phyloP scores from a whole-genome alignment of 2,113 vertebrate species.

The Physeter macrocephalus region DNA sequence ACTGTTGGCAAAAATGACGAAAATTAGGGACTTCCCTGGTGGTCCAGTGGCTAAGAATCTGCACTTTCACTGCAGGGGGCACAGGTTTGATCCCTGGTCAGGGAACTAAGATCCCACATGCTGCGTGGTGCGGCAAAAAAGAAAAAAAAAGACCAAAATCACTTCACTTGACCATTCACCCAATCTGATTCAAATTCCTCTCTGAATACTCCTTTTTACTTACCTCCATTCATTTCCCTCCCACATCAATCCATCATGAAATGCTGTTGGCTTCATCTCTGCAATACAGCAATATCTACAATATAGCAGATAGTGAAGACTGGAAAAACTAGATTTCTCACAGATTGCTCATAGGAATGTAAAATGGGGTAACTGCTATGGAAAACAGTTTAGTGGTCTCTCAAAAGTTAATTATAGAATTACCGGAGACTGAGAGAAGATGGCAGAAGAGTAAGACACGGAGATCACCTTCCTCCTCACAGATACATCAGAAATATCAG shows the following conservation, averaged over 20 bases:
- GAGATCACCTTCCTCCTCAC: too few species aligned
- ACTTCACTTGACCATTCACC: not conserved
- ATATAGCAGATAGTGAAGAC: not conserved
- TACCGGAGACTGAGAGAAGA: too few species aligned
- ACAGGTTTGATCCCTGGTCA: too few species aligned
- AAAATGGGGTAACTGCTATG: not conserved
- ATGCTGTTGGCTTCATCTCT: not conserved
- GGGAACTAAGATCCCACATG: not conserved
- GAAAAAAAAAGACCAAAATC: not conserved
- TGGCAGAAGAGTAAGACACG: too few species aligned
- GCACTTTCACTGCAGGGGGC: not conserved
- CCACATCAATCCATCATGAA: not conserved
- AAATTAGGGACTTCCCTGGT: not conserved
- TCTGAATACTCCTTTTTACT: not conserved
- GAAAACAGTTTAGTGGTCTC: not conserved
- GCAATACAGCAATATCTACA: not conserved
- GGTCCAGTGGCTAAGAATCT: not conserved
- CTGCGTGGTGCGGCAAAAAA: not conserved
- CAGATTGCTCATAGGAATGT: not conserved
- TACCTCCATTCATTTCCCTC: not conserved
- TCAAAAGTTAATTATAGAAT: not conserved
- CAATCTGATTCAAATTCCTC: not conserved
- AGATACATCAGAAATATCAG: too few species aligned
- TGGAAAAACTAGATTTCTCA: not conserved
- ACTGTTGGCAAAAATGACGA: not conserved